phyloP scores from a whole-genome alignment of 2,888 invertebrate species.

The Diloba caeruleocephala region DNA sequence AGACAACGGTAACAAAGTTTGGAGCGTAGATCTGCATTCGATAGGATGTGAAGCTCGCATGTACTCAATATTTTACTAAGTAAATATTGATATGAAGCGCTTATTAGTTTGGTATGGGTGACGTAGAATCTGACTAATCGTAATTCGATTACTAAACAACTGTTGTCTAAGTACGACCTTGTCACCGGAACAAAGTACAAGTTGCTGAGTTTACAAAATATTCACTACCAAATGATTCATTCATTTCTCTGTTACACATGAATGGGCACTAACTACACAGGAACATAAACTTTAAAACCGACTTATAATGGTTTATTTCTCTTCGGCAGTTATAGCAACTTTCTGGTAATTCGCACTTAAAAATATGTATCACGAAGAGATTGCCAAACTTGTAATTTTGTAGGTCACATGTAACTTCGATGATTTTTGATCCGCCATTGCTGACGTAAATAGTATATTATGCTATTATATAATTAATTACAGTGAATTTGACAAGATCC shows the following conservation, averaged over 20 bases:
- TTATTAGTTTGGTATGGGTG: not conserved
- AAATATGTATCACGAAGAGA: slow-evolving; percentile 64
- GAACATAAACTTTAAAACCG: slow-evolving; percentile 43
- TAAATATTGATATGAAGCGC: too few species aligned
- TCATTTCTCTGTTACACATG: slow-evolving; percentile 65
- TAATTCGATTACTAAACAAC: slow-evolving; percentile 17
- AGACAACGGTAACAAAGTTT: too few species aligned
- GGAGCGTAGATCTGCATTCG: too few species aligned
- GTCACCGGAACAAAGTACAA: slow-evolving; percentile 15
- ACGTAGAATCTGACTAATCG: slow-evolving; percentile 3
- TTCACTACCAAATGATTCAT: slow-evolving; percentile 69
- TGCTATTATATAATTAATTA: slow-evolving; percentile 27
- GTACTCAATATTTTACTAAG: too few species aligned
- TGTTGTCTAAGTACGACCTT: slow-evolving; percentile 28
- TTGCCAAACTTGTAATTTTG: slow-evolving; percentile 61
- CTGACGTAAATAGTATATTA: slow-evolving; percentile 25
- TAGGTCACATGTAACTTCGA: slow-evolving; percentile 67
- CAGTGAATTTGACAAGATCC: slow-evolving; percentile 7
- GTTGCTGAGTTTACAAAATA: slow-evolving; percentile 46
- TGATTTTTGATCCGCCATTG: slow-evolving; percentile 44
- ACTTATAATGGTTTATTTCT: not conserved
- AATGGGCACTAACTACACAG: slow-evolving; percentile 47
- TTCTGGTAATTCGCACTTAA: slow-evolving; percentile 33
- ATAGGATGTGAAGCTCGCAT: too few species aligned
- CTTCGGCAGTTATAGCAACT: slow-evolving; percentile 1